Conservation (phyloP, 23 tunicate species). For the Halocynthia aurantium region DNA sequence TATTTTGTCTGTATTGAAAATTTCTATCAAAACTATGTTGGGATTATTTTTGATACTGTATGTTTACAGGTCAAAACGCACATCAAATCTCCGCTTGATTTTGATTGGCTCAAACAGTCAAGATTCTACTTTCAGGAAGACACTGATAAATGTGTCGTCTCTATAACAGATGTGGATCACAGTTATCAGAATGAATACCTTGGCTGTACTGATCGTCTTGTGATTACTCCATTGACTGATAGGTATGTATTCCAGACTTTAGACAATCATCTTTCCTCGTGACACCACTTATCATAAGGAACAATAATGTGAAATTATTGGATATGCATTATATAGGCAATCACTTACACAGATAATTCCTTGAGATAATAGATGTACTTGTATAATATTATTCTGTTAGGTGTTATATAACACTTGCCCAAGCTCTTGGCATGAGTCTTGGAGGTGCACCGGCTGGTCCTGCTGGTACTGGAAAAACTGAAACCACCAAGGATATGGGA, state of each 20-base stretch:
- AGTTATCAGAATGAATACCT: slow-evolving; percentile 88
- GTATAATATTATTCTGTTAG: slow-evolving; percentile 14
- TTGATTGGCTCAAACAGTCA: slow-evolving; percentile 96
- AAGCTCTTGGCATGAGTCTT: slow-evolving; percentile 96
- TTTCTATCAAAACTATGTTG: background rate
- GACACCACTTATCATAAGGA: background rate
- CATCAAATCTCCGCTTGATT: slow-evolving; percentile 66
- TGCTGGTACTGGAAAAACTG: slow-evolving; percentile 98
- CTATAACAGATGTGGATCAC: slow-evolving; percentile 94
- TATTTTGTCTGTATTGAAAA: no score
- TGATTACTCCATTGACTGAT: slow-evolving; percentile 94
- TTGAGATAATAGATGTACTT: background rate
- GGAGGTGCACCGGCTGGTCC: slow-evolving; percentile 99
- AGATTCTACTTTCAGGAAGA: slow-evolving; percentile 96
- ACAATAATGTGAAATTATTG: no score
- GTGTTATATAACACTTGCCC: slow-evolving; percentile 94
- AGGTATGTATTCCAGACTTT: slow-evolving; percentile 28
- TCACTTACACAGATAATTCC: background rate
- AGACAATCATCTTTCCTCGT: background rate
- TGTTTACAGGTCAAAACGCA: slow-evolving; percentile 72
- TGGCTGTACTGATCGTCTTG: slow-evolving; percentile 94
- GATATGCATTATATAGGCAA: no score
- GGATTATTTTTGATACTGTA: background rate
- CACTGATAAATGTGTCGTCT: slow-evolving; percentile 75
- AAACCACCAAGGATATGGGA: slow-evolving; percentile 99